phyloP scores from a whole-genome alignment of 2,113 vertebrate genomes.

The Octodon degus region DNA sequence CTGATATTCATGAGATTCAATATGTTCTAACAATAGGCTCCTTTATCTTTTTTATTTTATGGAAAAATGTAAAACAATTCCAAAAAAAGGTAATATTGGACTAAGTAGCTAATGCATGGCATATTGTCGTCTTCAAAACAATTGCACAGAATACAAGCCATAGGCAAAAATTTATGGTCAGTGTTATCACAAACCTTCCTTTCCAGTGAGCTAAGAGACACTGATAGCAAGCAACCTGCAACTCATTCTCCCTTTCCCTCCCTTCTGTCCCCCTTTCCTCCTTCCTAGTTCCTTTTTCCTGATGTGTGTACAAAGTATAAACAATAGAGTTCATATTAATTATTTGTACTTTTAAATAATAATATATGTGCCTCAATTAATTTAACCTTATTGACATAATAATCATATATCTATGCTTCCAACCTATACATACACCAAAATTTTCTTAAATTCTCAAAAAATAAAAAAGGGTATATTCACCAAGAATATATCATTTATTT shows the following conservation, averaged over 20 bases:
- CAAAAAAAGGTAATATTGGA: not conserved
- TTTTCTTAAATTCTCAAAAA: not conserved
- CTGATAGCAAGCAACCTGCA: not conserved
- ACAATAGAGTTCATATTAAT: not conserved
- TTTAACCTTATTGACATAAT: not conserved
- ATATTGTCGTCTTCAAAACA: not conserved
- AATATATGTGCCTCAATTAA: not conserved
- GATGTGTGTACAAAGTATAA: not conserved
- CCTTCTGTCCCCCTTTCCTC: not conserved
- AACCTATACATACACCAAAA: not conserved
- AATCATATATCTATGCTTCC: not conserved
- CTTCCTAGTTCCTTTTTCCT: not conserved
- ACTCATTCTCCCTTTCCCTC: not conserved
- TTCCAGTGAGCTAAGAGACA: not conserved
- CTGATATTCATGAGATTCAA: not conserved
- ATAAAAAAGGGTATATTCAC: not conserved
- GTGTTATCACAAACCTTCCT: not conserved
- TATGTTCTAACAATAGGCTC: not conserved
- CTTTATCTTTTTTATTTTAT: not conserved
- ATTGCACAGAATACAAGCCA: not conserved
- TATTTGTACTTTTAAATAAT: not conserved
- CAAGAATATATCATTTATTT: not conserved
- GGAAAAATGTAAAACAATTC: not conserved
- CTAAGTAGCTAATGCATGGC: not conserved
- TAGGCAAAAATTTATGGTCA: not conserved